Evolutionary conservation across 2,113 vertebrate species (phyloP).

Genomic region (Columba livia): DNA sequence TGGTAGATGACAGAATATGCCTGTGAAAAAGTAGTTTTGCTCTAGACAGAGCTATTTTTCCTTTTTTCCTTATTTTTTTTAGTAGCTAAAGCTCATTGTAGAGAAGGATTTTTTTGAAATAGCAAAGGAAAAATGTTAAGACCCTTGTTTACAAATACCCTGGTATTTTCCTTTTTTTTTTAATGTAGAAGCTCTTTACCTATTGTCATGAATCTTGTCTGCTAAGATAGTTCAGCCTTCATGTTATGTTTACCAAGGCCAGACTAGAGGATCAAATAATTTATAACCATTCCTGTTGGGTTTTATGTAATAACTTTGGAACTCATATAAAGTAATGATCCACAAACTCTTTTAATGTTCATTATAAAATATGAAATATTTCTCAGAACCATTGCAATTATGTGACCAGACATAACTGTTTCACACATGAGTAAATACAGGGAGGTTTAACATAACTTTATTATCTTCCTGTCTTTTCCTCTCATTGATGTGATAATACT

Average conservation of each 20-base stretch:
- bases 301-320: conserved; percentile 89
- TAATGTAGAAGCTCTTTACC: conserved; percentile 47
- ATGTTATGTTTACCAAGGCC: conserved; percentile 82
- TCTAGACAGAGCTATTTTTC: neutral
- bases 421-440: conserved; percentile 86
- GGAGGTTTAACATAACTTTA: conserved; percentile 87
- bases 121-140: conserved; percentile 49
- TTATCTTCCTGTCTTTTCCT: conserved; percentile 84
- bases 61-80: neutral
- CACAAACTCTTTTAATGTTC: conserved; percentile 91
- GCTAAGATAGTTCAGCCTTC: conserved; percentile 69
- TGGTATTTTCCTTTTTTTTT: neutral
- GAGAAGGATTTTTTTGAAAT: conserved; percentile 55
- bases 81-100: conserved; percentile 30
- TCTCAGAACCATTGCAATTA: conserved; percentile 85
- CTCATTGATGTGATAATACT: conserved; percentile 85
- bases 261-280: conserved; percentile 79
- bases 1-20: neutral
- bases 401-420: conserved; percentile 88
- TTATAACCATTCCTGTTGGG: conserved; percentile 84
- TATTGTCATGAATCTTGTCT: conserved; percentile 70
- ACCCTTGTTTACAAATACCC: conserved; percentile 32
- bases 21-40: conserved; percentile 53
- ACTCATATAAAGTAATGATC: conserved; percentile 89
- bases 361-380: conserved; percentile 90